Evolutionary conservation across 2,797 vertebrate genomes (phyloP).

Genomic region (Anguilla obscura): DNA sequence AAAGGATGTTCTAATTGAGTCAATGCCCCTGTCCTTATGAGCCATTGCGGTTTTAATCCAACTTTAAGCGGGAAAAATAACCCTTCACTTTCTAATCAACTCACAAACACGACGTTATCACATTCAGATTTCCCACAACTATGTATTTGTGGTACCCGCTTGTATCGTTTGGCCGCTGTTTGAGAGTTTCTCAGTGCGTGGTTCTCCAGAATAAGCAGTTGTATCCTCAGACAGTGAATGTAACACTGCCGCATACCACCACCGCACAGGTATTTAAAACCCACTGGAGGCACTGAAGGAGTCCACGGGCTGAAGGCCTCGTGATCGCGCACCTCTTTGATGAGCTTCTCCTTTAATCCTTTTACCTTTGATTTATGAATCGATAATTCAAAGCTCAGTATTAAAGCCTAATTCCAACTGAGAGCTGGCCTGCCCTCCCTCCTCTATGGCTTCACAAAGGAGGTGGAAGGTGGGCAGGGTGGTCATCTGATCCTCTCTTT

Average conservation of each 20-base stretch:
- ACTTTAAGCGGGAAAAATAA: not conserved
- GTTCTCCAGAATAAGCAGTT: not conserved
- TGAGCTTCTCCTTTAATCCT: conserved; percentile 7
- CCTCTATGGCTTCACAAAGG: not conserved
- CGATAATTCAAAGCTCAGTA: not conserved
- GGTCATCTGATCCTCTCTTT: conserved; percentile 10
- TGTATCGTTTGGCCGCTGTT: not conserved
- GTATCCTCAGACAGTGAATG: not conserved
- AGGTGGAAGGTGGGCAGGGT: not conserved
- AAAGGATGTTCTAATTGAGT: not conserved
- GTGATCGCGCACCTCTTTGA: not conserved
- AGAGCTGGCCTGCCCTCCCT: not conserved
- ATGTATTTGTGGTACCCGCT: not conserved
- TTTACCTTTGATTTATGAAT: conserved; percentile 28
- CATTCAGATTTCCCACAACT: not conserved
- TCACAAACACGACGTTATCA: not conserved
- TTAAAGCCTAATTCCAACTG: conserved; percentile 1
- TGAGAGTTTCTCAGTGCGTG: not conserved
- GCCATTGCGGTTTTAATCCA: not conserved
- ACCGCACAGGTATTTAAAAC: not conserved
- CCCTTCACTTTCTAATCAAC: not conserved
- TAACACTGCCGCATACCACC: not conserved
- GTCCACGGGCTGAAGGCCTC: not conserved
- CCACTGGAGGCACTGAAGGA: not conserved
- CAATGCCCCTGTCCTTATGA: not conserved